A percentile compares a stretch with the other conserved stretches of the same genome.
These are phyloP conservation scores for Ibidorhyncha struthersii DNA, from an alignment of 2,113 vertebrate species.

Conservation along the genomic window DNA sequence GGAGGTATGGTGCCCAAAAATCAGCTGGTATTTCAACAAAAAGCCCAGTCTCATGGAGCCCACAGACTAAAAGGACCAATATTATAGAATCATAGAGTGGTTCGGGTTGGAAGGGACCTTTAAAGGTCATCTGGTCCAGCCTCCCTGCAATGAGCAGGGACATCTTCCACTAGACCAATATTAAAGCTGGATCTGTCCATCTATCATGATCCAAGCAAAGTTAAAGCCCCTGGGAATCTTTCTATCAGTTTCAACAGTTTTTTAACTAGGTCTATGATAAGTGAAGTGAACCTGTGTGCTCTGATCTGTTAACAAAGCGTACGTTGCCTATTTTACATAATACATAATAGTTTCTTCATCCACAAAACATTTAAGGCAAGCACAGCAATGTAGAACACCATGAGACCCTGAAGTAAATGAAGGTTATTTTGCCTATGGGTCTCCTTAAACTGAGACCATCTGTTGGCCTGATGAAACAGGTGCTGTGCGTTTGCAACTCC, in stretches of 20 bases:
- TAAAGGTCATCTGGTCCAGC: background rate
- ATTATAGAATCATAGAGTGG: background rate
- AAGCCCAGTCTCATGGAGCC: background rate
- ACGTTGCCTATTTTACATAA: background rate
- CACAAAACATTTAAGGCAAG: background rate
- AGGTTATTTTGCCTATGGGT: background rate
- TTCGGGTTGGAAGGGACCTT: background rate
- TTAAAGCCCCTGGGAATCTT: background rate
- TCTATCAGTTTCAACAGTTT: background rate
- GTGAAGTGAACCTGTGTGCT: background rate
- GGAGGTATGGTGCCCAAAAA: background rate
- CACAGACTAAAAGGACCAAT: background rate
- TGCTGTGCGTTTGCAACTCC: conserved; percentile 6
- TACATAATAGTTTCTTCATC: background rate
- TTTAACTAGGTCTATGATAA: background rate
- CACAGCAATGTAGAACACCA: background rate
- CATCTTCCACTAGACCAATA: background rate
- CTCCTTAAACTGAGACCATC: conserved; percentile 31
- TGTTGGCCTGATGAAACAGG: conserved; percentile 26
- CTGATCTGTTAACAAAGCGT: background rate
- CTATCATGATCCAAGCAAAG: background rate
- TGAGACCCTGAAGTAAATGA: background rate
- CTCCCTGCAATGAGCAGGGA: background rate
- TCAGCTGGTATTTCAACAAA: background rate
- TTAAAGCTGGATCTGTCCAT: background rate